phyloP scores from a whole-genome alignment of 1,140 invertebrate species.

The Polyergus mexicanus region DNA sequence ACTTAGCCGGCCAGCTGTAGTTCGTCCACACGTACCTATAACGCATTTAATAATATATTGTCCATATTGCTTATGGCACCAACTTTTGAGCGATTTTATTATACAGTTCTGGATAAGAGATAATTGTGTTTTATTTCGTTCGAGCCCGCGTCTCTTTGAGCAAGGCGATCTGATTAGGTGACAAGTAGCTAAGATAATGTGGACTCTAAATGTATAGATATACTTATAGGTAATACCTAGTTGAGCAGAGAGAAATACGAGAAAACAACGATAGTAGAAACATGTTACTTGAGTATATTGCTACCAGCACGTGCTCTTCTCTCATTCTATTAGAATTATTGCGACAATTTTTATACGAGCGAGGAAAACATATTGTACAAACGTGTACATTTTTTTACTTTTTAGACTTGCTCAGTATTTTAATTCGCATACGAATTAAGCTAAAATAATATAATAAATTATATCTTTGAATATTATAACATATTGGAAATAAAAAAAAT shows the following conservation, averaged over 20 bases:
- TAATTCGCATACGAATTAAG: constrained; percentile 23
- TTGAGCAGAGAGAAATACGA: constrained; percentile 80
- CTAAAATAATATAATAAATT: constrained; percentile 40
- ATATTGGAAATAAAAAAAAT: background rate
- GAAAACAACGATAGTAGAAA: constrained; percentile 74
- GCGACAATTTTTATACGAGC: constrained; percentile 68
- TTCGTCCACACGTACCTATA: constrained; percentile 64
- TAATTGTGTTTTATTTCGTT: constrained; percentile 42
- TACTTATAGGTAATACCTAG: constrained; percentile 77
- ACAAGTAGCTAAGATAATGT: constrained; percentile 68
- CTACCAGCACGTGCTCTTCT: constrained; percentile 64
- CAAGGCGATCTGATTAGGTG: constrained; percentile 73
- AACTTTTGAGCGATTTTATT: constrained; percentile 79
- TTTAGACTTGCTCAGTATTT: constrained; percentile 1
- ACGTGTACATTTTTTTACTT: constrained; percentile 52
- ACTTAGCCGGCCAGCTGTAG: constrained; percentile 82
- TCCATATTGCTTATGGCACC: constrained; percentile 83
- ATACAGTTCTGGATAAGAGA: constrained; percentile 49
- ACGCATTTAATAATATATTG: constrained; percentile 78
- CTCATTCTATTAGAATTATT: constrained; percentile 72
- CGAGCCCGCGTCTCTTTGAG: constrained; percentile 50
- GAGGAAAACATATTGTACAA: constrained; percentile 61
- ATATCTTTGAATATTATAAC: constrained; percentile 34
- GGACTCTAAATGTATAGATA: constrained; percentile 70
- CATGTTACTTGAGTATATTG: constrained; percentile 67